phyloP scores from a whole-genome alignment of 2,888 invertebrate species.

The Nomada lathburiana region DNA sequence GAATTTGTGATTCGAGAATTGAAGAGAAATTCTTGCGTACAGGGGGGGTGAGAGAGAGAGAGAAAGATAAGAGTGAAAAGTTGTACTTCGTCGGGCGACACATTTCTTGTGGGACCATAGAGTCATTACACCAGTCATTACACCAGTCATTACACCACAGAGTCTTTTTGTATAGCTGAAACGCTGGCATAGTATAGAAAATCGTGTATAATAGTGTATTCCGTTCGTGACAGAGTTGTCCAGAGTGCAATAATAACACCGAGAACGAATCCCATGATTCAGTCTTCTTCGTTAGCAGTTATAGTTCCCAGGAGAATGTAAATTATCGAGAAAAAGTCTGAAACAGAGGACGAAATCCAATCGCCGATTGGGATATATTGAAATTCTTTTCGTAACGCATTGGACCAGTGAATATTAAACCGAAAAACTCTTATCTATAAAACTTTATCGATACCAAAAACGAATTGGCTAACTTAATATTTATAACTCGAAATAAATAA shows the following conservation, averaged over 20 bases:
- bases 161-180: background rate
- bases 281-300: constrained; percentile 31
- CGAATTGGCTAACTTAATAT: no score
- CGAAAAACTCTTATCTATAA: background rate
- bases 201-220: background rate
- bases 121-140: no score
- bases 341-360: no score
- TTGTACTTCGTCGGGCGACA: no score
- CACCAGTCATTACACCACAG: background rate
- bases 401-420: constrained; percentile 5
- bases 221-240: background rate
- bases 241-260: constrained; percentile 29
- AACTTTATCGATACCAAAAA: no score
- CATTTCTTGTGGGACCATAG: no score
- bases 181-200: background rate
- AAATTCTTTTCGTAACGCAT: background rate
- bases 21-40: background rate
- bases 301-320: background rate
- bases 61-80: no score
- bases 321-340: constrained; percentile 18
- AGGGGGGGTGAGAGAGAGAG: no score
- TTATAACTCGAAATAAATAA: no score
- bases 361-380: no score
- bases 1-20: background rate
- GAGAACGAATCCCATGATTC: constrained; percentile 38